Conservation (phyloP, 2,113 vertebrate species). For the Myiozetetes cayanensis region DNA sequence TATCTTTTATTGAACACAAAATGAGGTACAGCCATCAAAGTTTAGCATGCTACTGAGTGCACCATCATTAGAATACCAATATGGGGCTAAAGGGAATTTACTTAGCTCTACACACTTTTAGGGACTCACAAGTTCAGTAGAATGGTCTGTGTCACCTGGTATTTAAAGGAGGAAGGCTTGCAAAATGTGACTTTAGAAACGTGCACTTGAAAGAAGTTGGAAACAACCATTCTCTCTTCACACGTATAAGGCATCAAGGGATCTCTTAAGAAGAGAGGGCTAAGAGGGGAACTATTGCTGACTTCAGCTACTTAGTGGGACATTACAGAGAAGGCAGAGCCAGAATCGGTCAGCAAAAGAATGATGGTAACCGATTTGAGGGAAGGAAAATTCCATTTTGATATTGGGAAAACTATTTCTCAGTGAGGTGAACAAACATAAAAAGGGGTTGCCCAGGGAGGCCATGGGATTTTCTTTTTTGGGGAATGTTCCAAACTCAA, state of each 20-base stretch:
- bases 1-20: constrained; percentile 80
- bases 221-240: neutral
- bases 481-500: neutral
- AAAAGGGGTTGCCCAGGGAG: neutral
- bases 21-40: constrained; percentile 62
- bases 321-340: neutral
- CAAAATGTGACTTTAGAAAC: neutral
- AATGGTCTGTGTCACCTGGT: neutral
- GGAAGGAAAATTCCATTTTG: neutral
- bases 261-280: neutral
- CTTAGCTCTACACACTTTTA: constrained; percentile 16
- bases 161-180: neutral
- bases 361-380: neutral
- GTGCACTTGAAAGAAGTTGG: neutral
- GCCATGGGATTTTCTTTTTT: neutral
- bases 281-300: neutral
- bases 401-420: neutral
- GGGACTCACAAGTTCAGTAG: neutral
- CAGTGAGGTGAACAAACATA: neutral
- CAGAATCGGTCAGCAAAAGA: neutral
- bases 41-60: constrained; percentile 33
- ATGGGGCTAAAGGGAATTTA: constrained; percentile 1
- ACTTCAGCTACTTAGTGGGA: neutral
- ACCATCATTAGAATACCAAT: constrained; percentile 30
- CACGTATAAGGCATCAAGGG: neutral